Evolutionary conservation across 2,113 vertebrate genomes (phyloP).

Genomic region (Sula dactylatra): DNA sequence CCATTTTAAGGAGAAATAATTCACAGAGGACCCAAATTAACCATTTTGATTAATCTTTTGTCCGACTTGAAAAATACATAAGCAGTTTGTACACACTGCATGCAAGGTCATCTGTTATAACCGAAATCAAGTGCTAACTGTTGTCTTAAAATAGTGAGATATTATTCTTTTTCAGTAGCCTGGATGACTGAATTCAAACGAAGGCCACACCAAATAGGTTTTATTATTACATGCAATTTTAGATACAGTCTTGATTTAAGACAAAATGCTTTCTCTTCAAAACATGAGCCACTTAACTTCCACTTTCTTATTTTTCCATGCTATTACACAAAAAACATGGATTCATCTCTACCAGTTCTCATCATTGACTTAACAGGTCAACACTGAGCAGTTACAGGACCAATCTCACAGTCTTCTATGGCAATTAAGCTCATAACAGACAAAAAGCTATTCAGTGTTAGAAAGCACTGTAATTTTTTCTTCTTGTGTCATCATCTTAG

Average conservation of each 20-base stretch:
- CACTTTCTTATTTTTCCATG: neutral
- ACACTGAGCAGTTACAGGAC: neutral
- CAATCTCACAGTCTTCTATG: neutral
- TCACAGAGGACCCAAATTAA: neutral
- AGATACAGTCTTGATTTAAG: neutral
- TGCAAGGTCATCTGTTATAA: neutral
- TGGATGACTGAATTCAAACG: neutral
- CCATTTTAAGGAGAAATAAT: neutral
- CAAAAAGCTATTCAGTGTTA: neutral
- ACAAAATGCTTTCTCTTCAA: neutral
- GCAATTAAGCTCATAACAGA: neutral
- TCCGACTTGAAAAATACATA: neutral
- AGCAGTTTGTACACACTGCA: neutral
- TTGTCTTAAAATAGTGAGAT: neutral
- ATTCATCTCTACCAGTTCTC: neutral
- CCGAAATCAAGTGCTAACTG: neutral
- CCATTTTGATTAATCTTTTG: neutral
- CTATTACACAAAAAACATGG: neutral
- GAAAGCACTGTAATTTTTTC: neutral
- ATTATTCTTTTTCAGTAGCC: neutral
- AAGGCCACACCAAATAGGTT: neutral
- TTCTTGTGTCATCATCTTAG: conserved; percentile 12
- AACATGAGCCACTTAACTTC: neutral
- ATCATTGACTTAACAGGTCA: neutral
- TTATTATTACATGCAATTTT: neutral